These are phyloP conservation scores for pig (Sus scrofa) DNA, from an alignment of 2,113 vertebrate genomes.

Conservation along the genomic window T2T-Sscrofa CM000827.6:46036501-46037000, in stretches of 20 bases:
- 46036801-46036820: not conserved
- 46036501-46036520: no score
- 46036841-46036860: not conserved
- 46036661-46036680: no score
- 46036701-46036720: not conserved
- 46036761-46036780: not conserved
- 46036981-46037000: not conserved
- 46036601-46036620: no score
- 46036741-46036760: not conserved
- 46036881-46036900: not conserved
- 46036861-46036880: no score
- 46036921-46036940: not conserved
- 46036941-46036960: not conserved
- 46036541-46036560: no score
- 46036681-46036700: no score
- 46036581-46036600: no score
- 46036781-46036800: not conserved
- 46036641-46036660: no score
- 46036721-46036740: not conserved
- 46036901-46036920: not conserved
- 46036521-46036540: no score
- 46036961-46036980: not conserved
- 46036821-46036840: no score
- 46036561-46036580: no score
- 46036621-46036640: no score